phyloP scores from a whole-genome alignment of 2,797 vertebrate genomes.

The Sebastes melanostomus region DNA sequence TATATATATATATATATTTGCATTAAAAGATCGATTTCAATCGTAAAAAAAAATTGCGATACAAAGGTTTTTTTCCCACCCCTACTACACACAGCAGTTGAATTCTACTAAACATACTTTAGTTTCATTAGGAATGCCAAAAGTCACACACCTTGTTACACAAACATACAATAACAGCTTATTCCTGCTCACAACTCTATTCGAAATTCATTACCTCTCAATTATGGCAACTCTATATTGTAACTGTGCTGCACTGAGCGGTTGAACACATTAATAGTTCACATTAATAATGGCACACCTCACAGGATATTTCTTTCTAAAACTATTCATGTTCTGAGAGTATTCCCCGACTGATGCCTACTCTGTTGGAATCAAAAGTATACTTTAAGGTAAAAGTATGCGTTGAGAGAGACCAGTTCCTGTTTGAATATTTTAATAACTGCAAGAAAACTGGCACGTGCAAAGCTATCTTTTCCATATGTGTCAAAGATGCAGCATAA shows the following conservation, averaged over 20 bases:
- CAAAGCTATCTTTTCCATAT: conserved; percentile 14
- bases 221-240: neutral
- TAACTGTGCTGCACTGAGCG: neutral
- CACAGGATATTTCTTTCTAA: neutral
- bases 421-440: conserved; percentile 21
- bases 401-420: neutral
- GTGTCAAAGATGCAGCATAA: conserved; percentile 38
- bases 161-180: neutral
- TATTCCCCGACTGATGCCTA: neutral
- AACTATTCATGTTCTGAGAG: neutral
- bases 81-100: neutral
- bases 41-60: no score
- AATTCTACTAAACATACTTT: neutral
- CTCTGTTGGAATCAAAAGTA: neutral
- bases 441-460: conserved; percentile 1
- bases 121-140: neutral
- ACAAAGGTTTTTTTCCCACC: no score
- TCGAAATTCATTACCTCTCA: neutral
- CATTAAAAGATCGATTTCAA: no score
- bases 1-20: no score
- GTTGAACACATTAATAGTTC: neutral
- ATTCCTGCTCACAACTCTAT: neutral
- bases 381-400: neutral
- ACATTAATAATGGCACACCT: neutral
- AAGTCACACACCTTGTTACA: neutral